Conservation (phyloP, 1,140 invertebrate species). For the Drosophila sulfurigaster region DNA sequence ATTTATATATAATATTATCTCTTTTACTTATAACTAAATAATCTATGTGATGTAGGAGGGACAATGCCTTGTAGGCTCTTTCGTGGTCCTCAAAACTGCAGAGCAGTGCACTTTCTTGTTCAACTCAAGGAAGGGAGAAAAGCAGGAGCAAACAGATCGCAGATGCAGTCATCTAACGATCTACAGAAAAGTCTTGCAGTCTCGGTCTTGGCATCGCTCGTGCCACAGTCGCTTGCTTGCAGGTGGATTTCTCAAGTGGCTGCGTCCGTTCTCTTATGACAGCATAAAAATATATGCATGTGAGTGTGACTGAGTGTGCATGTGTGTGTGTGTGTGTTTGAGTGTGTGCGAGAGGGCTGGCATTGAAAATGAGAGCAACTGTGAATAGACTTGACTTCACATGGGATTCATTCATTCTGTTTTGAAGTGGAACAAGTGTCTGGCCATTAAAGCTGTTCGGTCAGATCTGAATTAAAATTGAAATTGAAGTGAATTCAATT, state of each 20-base stretch:
- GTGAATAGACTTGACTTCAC: constrained; percentile 7
- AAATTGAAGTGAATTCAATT: constrained; percentile 7
- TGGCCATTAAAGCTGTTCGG: neutral
- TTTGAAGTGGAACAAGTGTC: constrained; percentile 35
- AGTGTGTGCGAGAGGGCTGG: neutral
- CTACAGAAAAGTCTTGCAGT: too few relatives aligned
- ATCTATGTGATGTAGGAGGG: too few relatives aligned
- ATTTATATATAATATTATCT: too few relatives aligned
- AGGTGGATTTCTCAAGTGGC: constrained; percentile 82
- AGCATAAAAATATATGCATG: neutral
- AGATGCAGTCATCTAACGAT: too few relatives aligned
- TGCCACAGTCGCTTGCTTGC: constrained; percentile 41
- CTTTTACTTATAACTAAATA: too few relatives aligned
- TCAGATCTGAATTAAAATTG: neutral
- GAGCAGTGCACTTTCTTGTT: neutral
- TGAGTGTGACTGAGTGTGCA: neutral
- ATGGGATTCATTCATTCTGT: neutral
- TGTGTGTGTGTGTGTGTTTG: constrained; percentile 5
- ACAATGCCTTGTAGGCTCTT: too few relatives aligned
- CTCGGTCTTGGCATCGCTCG: too few relatives aligned
- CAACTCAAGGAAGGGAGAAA: neutral
- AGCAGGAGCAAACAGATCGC: constrained; percentile 26
- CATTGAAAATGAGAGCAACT: constrained; percentile 23
- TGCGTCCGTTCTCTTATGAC: constrained; percentile 69
- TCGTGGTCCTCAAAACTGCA: too few relatives aligned